These are phyloP conservation scores for Parochlus steinenii DNA, from an alignment of 2,888 invertebrate genomes.

Conservation along the genomic window DNA sequence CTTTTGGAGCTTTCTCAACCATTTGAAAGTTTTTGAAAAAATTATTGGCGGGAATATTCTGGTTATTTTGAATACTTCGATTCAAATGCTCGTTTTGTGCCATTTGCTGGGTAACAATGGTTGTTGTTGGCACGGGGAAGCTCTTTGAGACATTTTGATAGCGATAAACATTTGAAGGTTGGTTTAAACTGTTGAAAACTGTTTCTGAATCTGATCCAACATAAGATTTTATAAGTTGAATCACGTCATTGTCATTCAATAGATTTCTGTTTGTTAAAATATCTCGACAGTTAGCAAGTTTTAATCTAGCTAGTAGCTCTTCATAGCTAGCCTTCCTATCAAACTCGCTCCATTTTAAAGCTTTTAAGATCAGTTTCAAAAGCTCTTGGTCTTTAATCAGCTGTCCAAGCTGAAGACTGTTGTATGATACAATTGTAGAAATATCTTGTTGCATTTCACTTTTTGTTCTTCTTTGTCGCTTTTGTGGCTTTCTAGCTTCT, in stretches of 20 bases:
- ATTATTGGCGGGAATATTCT: too few species aligned
- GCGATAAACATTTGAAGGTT: neutral
- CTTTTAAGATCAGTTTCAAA: slow-evolving; percentile 7
- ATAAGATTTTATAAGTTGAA: slow-evolving; percentile 6
- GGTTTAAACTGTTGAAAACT: slow-evolving; percentile 4
- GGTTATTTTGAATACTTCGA: too few species aligned
- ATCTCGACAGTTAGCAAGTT: slow-evolving; percentile 8
- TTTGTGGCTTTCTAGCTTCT: slow-evolving; percentile 4
- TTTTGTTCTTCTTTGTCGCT: slow-evolving; percentile 2
- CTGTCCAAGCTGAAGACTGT: slow-evolving; percentile 10
- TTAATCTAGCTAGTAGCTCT: slow-evolving; percentile 7
- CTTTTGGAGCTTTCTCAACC: too few species aligned
- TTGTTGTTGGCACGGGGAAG: slow-evolving; percentile 1
- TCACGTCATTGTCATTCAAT: slow-evolving; percentile 8
- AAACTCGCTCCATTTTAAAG: slow-evolving; percentile 7
- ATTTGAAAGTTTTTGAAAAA: too few species aligned
- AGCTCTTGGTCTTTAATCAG: slow-evolving; percentile 9
- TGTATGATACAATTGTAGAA: slow-evolving; percentile 9
- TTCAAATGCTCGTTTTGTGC: too few species aligned
- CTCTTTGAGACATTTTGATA: slow-evolving; percentile 4
- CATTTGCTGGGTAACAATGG: too few species aligned
- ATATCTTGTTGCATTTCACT: neutral
- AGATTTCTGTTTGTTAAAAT: slow-evolving; percentile 10
- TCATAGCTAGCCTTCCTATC: slow-evolving; percentile 9
- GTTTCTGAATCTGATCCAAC: slow-evolving; percentile 8